Evolutionary conservation across 2,797 vertebrate species (phyloP).

Genomic region (Tragopan temminckii): DNA sequence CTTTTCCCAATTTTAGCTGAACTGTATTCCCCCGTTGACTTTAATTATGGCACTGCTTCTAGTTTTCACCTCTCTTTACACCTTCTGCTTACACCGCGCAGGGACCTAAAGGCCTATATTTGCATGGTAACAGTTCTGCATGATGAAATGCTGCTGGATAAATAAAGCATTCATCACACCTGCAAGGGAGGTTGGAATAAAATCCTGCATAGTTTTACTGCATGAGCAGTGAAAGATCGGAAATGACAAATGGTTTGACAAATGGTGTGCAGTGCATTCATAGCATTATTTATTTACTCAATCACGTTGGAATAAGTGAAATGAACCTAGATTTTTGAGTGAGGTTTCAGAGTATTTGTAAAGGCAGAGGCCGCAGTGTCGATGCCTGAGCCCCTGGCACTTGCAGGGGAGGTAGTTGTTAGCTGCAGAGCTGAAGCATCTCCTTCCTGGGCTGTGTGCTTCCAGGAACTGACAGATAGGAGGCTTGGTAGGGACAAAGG

Average conservation of each 20-base stretch:
- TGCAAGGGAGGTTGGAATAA: conserved; percentile 27
- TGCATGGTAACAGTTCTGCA: not conserved
- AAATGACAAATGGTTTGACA: conserved; percentile 58
- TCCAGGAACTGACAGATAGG: not conserved
- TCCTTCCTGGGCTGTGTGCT: accelerated
- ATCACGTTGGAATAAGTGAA: not conserved
- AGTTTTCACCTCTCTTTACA: conserved; percentile 1
- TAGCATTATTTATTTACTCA: conserved; percentile 59
- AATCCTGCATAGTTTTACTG: conserved; percentile 22
- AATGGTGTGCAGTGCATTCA: conserved; percentile 30
- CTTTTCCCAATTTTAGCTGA: not conserved
- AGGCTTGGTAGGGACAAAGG: not conserved
- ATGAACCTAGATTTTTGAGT: conserved; percentile 3
- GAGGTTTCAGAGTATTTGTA: not conserved
- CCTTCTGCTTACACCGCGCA: not conserved
- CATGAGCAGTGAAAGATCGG: conserved; percentile 21
- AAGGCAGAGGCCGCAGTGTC: not conserved
- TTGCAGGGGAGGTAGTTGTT: not conserved
- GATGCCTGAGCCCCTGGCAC: not conserved
- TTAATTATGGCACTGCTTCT: accelerated
- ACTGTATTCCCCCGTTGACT: not conserved
- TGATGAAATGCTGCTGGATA: conserved; percentile 27
- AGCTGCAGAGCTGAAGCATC: accelerated
- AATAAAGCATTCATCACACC: conserved; percentile 61
- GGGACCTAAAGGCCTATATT: not conserved